These are phyloP conservation scores for Paradoxurus hermaphroditus DNA, from an alignment of 2,113 vertebrate genomes.

Conservation along the genomic window DNA sequence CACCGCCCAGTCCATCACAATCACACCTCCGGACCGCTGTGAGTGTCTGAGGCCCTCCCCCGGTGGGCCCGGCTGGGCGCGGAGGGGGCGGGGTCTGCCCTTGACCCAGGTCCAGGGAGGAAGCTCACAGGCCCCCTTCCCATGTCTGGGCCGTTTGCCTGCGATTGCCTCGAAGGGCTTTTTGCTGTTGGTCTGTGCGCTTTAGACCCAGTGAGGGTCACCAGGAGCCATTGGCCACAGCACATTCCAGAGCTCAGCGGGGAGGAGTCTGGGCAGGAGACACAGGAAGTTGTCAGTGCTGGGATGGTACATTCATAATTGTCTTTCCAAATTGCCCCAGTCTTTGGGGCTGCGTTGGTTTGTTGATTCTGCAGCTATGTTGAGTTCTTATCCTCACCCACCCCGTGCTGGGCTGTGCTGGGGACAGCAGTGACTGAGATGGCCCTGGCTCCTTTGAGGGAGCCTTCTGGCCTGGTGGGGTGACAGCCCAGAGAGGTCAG, in stretches of 20 bases:
- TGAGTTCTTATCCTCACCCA: background rate
- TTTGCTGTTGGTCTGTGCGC: background rate
- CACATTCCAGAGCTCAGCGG: background rate
- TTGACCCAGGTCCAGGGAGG: background rate
- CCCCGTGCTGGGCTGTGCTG: background rate
- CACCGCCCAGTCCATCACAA: conserved; percentile 95
- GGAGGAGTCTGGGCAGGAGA: background rate
- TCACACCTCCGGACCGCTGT: conserved; percentile 97
- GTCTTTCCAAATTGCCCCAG: background rate
- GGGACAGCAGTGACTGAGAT: background rate
- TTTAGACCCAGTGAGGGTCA: background rate
- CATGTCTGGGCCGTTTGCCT: background rate
- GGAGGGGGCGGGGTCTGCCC: background rate
- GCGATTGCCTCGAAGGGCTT: background rate
- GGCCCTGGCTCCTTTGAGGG: background rate
- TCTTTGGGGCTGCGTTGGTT: background rate
- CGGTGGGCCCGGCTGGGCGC: accelerated
- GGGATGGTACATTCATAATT: accelerated
- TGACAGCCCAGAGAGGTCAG: background rate
- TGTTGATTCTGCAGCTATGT: background rate
- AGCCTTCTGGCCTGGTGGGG: background rate
- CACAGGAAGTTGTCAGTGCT: background rate
- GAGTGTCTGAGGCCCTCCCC: conserved; percentile 75
- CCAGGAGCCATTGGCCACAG: background rate
- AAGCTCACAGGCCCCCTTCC: background rate